Evolutionary conservation across 2,888 invertebrate species (phyloP).

Genomic region (Erynnis tages): DNA sequence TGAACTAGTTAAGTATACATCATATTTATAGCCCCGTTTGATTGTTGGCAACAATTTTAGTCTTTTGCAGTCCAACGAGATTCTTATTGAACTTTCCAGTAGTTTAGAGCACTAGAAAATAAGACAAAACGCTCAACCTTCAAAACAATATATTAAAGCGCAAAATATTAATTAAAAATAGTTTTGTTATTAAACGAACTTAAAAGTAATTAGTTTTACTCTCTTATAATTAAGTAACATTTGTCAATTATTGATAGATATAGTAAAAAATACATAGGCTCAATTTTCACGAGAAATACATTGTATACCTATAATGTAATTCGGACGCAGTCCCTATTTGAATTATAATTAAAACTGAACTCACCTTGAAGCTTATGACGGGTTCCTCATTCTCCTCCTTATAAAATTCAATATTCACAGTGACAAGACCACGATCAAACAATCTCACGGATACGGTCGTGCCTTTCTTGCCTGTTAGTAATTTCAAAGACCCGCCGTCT

Average conservation of each 20-base stretch:
- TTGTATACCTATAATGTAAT: no score
- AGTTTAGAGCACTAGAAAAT: slow-evolving; percentile 85
- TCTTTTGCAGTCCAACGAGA: slow-evolving; percentile 87
- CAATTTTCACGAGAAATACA: no score
- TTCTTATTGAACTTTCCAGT: slow-evolving; percentile 88
- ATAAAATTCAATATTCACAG: slow-evolving; percentile 92
- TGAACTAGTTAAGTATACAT: slow-evolving; percentile 93
- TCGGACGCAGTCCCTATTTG: slow-evolving; percentile 28
- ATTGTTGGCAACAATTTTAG: slow-evolving; percentile 91
- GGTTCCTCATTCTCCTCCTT: slow-evolving; percentile 88
- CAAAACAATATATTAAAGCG: background rate
- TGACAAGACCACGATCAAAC: slow-evolving; percentile 88
- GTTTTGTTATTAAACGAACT: no score
- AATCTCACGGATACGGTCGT: slow-evolving; percentile 87
- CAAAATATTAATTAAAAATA: background rate
- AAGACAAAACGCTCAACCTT: slow-evolving; percentile 63
- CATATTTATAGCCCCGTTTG: slow-evolving; percentile 90
- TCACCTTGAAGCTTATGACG: slow-evolving; percentile 89
- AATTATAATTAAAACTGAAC: slow-evolving; percentile 37
- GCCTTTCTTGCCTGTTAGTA: slow-evolving; percentile 86
- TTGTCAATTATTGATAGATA: no score
- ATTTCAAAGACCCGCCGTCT: slow-evolving; percentile 86
- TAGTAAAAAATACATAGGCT: no score
- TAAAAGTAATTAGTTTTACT: no score
- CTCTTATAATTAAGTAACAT: no score